Conservation (phyloP, 2,888 invertebrate species). For the Ischnura elegans region DNA sequence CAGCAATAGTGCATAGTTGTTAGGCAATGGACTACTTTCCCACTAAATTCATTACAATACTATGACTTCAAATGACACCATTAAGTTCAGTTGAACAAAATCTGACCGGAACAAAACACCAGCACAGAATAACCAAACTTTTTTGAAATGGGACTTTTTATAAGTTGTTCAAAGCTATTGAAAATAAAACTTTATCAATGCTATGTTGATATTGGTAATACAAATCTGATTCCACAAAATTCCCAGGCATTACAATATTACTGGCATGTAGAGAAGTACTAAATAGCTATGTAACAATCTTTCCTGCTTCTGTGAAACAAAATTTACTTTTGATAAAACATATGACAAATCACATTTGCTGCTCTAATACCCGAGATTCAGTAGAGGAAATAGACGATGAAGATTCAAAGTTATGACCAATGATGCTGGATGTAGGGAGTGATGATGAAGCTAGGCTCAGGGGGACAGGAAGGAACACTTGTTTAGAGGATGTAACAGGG, state of each 20-base stretch:
- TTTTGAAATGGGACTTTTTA: neutral
- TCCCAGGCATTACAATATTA: neutral
- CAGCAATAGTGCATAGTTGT: neutral
- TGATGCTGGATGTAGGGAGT: neutral
- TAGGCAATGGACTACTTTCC: neutral
- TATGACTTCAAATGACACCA: slow-evolving; percentile 21
- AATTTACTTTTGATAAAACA: neutral
- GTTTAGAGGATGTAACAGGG: slow-evolving; percentile 85
- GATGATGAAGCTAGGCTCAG: slow-evolving; percentile 17
- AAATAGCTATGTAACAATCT: neutral
- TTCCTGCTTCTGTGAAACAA: neutral
- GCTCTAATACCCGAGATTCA: slow-evolving; percentile 40
- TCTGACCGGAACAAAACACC: neutral
- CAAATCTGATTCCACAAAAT: neutral
- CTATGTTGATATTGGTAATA: neutral
- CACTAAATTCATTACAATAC: neutral
- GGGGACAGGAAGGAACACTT: slow-evolving; percentile 83
- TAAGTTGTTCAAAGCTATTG: neutral
- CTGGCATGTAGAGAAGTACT: neutral
- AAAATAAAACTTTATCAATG: neutral
- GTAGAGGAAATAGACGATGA: neutral
- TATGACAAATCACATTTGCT: neutral
- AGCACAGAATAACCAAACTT: neutral
- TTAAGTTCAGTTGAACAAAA: too few relatives aligned
- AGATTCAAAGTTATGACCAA: slow-evolving; percentile 2